Conservation (phyloP, 2,113 vertebrate species). For the Anoura caudifer region DNA sequence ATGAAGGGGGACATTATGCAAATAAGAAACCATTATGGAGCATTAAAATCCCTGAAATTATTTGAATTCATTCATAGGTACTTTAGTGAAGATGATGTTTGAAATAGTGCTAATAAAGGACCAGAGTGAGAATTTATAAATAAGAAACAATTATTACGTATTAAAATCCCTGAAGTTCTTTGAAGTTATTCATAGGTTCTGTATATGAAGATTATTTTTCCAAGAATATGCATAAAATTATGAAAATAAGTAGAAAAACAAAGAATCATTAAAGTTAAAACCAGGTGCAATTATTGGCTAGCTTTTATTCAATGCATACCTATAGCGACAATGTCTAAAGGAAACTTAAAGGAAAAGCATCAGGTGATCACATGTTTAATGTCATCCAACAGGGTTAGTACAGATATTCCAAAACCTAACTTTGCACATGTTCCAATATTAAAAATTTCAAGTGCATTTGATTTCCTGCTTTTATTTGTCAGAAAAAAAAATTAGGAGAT, state of each 20-base stretch:
- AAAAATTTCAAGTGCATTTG: not conserved
- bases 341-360: not conserved
- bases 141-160: not conserved
- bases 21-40: not conserved
- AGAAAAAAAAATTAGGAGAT: not conserved
- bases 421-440: not conserved
- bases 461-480: not conserved
- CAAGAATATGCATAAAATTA: not conserved
- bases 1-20: not conserved
- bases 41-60: not conserved
- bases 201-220: not conserved
- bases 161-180: not conserved
- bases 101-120: not conserved
- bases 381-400: not conserved
- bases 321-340: not conserved
- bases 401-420: not conserved
- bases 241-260: not conserved
- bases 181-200: not conserved
- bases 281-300: not conserved
- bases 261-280: not conserved
- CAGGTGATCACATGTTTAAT: not conserved
- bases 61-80: not conserved
- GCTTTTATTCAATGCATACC: not conserved
- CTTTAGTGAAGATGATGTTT: too few species aligned
- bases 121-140: not conserved